phyloP scores from a whole-genome alignment of 2,113 vertebrate genomes.

The Percina caprodes region DNA sequence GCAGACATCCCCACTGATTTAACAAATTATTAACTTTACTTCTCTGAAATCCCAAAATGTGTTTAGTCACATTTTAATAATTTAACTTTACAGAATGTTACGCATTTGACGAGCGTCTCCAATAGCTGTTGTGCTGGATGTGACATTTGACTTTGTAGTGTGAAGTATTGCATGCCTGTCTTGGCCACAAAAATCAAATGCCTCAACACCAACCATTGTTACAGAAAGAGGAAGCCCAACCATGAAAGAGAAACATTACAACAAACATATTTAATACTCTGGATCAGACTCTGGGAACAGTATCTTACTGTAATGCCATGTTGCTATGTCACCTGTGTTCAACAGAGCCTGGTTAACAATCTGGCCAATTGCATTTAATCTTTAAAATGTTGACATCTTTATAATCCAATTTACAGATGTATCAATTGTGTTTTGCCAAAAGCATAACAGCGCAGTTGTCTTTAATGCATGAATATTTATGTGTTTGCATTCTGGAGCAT shows the following conservation, averaged over 20 bases:
- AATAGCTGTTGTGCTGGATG: constrained; percentile 19
- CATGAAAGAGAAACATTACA: constrained; percentile 30
- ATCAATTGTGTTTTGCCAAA: constrained; percentile 12
- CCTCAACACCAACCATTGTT: neutral
- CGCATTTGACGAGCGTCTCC: neutral
- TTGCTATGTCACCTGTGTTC: constrained; percentile 20
- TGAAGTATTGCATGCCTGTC: constrained; percentile 8
- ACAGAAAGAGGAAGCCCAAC: constrained; percentile 45
- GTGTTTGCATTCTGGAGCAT: constrained; percentile 52
- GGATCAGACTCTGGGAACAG: constrained; percentile 1
- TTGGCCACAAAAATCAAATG: constrained; percentile 19
- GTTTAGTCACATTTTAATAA: neutral
- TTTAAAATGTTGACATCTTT: constrained; percentile 29
- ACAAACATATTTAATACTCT: constrained; percentile 22
- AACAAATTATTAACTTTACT: neutral
- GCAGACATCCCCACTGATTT: neutral
- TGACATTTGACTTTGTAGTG: constrained; percentile 17
- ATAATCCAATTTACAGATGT: constrained; percentile 16
- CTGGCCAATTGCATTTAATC: neutral
- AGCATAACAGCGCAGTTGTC: constrained; percentile 23
- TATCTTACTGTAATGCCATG: neutral
- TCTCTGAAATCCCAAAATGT: neutral
- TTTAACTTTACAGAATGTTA: neutral
- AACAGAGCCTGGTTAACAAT: neutral
- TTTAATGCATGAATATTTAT: constrained; percentile 13